Evolutionary conservation across 2,113 vertebrate genomes (phyloP), one percentile per base, ranked within the genome.

Genomic region (Eupsittula cactorum): DNA sequence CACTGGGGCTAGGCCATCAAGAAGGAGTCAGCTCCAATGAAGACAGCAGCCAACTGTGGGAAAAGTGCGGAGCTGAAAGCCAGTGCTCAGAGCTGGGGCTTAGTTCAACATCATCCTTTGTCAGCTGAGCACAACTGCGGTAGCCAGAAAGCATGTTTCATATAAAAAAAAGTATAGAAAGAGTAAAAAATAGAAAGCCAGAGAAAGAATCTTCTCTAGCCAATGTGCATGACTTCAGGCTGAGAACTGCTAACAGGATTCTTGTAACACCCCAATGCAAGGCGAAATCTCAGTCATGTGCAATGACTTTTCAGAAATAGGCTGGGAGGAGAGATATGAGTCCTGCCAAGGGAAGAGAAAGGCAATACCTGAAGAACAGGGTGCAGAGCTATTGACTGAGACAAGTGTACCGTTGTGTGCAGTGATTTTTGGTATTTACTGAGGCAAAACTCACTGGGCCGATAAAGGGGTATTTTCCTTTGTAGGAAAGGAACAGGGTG

Each of bases 271-370:
- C 11, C 13, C 37, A 53, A 25, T 1, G 2, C 1, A 23, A 93
- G 82, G 93, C 63, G 60, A 90, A 94, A 83, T 86, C 83, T 90
- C 60, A 86, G 59, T 78, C 0, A 0, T 86, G 92, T 81, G 88
- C 90, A 88, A 57, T 93, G 90, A 92, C 92, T 93, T 97, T 93
- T 96, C 52, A 90, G 88, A 96, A 88, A 71, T 52, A 90, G 90
- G 42, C 73, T 77, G 55, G 18, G 3, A 94, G 69, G 73, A 82
- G 79, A 95, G 95, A 88, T 90, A 91, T 37, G 76, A 94, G 73
- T 10, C 42, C 57, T 93, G 76, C 80, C 88, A 81, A 74, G 25
- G 44, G 29, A 65, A 75, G 17, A 79, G 90, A 71, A 88, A 92
- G 77, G 76, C 80, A 94, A 29, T 83, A 95, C 73, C 63, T 88